Evolutionary conservation across 2,797 vertebrate species (phyloP).

Genomic region (Arctocebus calabarensis): DNA sequence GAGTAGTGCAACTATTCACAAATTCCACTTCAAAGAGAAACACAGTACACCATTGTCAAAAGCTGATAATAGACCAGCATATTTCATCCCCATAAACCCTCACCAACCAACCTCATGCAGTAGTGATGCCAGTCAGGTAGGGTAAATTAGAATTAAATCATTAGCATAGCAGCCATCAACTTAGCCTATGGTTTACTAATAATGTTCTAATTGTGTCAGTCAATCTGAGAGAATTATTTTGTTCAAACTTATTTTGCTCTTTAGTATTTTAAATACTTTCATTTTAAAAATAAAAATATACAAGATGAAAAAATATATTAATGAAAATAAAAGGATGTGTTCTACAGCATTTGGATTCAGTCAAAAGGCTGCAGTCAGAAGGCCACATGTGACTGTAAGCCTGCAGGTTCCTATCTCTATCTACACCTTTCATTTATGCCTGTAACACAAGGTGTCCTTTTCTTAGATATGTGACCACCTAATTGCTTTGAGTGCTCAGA

Average conservation of each 20-base stretch:
- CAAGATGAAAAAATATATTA: neutral
- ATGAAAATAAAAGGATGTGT: neutral
- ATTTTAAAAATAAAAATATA: neutral
- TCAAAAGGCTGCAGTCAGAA: neutral
- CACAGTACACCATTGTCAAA: neutral
- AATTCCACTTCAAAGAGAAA: neutral
- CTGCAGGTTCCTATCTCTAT: neutral
- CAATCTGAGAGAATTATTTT: neutral
- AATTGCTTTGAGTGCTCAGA: neutral
- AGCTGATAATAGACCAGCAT: neutral
- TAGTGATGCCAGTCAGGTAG: neutral
- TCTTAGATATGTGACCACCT: neutral
- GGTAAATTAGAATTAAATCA: neutral
- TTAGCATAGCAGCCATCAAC: neutral
- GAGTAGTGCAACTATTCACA: neutral
- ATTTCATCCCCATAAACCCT: neutral
- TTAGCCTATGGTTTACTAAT: neutral
- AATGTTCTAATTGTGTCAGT: neutral
- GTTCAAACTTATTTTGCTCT: neutral
- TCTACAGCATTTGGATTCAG: neutral
- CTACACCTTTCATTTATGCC: neutral
- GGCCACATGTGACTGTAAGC: neutral
- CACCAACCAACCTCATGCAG: neutral
- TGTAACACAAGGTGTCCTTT: neutral
- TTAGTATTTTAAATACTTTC: neutral